phyloP scores from a whole-genome alignment of 2,113 vertebrate genomes.

The Cygnus atratus region DNA sequence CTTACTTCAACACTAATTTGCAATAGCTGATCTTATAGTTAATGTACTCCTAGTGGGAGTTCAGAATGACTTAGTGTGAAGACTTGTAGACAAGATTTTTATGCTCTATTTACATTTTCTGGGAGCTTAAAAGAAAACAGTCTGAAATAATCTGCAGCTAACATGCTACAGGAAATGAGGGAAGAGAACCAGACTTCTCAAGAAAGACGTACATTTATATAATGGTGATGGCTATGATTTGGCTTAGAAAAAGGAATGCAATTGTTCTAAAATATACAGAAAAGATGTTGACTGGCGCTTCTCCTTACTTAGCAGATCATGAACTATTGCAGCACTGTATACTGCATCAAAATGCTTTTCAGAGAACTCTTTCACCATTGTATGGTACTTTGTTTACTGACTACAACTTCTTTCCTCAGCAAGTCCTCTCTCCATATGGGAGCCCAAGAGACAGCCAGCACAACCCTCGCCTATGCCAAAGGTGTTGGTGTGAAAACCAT shows the following conservation, averaged over 20 bases:
- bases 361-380: neutral
- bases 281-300: neutral
- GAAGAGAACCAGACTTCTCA: slow-evolving; percentile 38
- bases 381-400: neutral
- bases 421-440: neutral
- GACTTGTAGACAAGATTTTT: slow-evolving; percentile 34
- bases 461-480: neutral
- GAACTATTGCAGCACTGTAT: neutral
- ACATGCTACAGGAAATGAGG: slow-evolving; percentile 45
- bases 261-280: slow-evolving; percentile 22
- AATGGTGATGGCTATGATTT: neutral
- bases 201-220: slow-evolving; percentile 21
- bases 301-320: neutral
- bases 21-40: neutral
- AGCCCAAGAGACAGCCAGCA: neutral
- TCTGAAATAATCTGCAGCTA: slow-evolving; percentile 24
- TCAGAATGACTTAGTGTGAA: neutral
- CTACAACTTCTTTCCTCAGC: neutral
- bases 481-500: neutral
- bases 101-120: slow-evolving; percentile 52
- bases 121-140: slow-evolving; percentile 27
- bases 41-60: slow-evolving; percentile 1
- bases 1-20: neutral
- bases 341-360: neutral
- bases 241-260: slow-evolving; percentile 28